Percentiles rank a stretch among this genome's conserved stretches.
Evolutionary conservation across 2,113 vertebrate species (phyloP).

Genomic region (Ploceus nigricollis): DNA sequence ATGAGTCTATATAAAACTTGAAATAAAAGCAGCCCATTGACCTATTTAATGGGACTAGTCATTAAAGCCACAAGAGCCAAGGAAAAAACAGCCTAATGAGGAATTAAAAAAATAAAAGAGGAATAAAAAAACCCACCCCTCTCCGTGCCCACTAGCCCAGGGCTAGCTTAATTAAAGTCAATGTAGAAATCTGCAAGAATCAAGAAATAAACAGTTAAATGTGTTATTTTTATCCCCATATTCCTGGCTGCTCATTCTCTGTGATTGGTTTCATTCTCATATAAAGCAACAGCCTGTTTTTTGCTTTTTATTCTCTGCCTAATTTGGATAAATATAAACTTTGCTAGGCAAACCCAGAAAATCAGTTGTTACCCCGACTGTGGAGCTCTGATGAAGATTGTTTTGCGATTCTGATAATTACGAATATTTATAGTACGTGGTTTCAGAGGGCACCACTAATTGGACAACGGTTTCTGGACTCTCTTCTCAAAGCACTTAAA

Average conservation of each 20-base stretch:
- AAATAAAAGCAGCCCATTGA: constrained; percentile 54
- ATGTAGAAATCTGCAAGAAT: constrained; percentile 20
- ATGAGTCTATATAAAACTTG: constrained; percentile 27
- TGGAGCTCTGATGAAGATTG: not conserved
- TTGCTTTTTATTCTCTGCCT: constrained; percentile 16
- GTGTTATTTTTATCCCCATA: constrained; percentile 14
- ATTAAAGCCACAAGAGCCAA: constrained; percentile 35
- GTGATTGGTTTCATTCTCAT: not conserved
- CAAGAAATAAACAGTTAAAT: constrained; percentile 42
- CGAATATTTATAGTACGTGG: not conserved
- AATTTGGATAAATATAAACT: constrained; percentile 44
- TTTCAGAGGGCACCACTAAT: constrained; percentile 52
- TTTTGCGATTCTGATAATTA: not conserved
- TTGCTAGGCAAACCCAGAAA: constrained; percentile 18
- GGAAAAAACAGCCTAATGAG: constrained; percentile 42
- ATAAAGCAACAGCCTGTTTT: not conserved
- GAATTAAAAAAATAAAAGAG: constrained; percentile 36
- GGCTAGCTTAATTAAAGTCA: constrained; percentile 60
- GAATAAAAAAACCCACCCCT: not conserved
- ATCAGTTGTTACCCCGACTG: not conserved
- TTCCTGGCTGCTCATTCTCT: not conserved
- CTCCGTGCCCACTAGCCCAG: not conserved
- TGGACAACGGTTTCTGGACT: not conserved
- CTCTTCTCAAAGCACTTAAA: constrained; percentile 36
- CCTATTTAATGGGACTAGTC: constrained; percentile 61